These are phyloP conservation scores for Sebastes diploproa DNA, from an alignment of 2,797 vertebrate species.

Conservation along the genomic window DNA sequence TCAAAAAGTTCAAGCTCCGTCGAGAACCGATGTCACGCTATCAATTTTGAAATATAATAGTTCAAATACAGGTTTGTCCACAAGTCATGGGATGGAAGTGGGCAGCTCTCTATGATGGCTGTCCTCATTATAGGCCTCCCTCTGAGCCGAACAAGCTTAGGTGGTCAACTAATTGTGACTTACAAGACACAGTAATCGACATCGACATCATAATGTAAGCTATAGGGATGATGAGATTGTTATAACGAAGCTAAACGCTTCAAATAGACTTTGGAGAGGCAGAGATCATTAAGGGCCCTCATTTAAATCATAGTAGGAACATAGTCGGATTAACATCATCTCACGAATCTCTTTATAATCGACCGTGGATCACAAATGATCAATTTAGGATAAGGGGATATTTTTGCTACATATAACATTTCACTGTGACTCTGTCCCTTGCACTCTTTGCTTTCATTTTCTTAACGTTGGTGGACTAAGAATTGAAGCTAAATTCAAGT, in stretches of 20 bases:
- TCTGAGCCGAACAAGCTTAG: slow-evolving; percentile 46
- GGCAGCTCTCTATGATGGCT: slow-evolving; percentile 40
- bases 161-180: slow-evolving; percentile 52
- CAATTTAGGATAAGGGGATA: not conserved
- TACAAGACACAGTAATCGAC: slow-evolving; percentile 44
- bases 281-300: slow-evolving; percentile 3
- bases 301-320: slow-evolving; percentile 25
- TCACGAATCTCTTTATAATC: not conserved
- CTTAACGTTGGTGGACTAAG: not conserved
- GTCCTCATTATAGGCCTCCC: slow-evolving; percentile 50
- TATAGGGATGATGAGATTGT: slow-evolving; percentile 50
- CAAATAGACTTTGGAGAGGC: slow-evolving; percentile 29
- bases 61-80: slow-evolving; percentile 5
- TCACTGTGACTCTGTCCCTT: not conserved
- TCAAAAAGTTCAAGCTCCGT: slow-evolving; percentile 12
- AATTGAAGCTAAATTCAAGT: not conserved
- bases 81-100: slow-evolving; percentile 11
- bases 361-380: not conserved
- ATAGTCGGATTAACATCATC: slow-evolving; percentile 22
- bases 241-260: slow-evolving; percentile 50
- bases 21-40: slow-evolving; percentile 34
- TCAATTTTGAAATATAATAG: not conserved
- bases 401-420: not conserved
- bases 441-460: not conserved
- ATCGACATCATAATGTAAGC: slow-evolving; percentile 38